These are phyloP conservation scores for Tetramorium bicarinatum DNA, from an alignment of 2,888 invertebrate species.

Conservation along the genomic window DNA sequence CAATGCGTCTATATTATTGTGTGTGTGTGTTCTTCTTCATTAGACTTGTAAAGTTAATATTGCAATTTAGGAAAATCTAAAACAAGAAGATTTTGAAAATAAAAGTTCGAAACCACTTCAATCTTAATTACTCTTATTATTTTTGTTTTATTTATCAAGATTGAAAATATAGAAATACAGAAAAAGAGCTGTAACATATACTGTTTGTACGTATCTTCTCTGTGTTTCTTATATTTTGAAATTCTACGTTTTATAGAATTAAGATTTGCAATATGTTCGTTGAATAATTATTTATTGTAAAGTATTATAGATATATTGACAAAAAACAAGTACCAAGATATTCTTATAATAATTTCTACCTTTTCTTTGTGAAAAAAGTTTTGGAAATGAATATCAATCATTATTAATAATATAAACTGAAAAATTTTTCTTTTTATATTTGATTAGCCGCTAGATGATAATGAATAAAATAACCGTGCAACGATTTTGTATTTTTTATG, in stretches of 20 bases:
- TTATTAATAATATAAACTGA: no score
- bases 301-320: no score
- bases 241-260: no score
- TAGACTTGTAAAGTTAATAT: not conserved
- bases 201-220: not conserved
- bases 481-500: not conserved
- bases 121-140: not conserved
- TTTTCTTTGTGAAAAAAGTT: no score
- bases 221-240: not conserved
- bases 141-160: not conserved
- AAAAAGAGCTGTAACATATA: not conserved
- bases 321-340: no score
- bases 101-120: not conserved
- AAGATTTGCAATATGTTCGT: no score
- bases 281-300: no score
- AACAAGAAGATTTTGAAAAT: not conserved
- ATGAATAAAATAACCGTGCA: no score
- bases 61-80: not conserved
- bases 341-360: no score
- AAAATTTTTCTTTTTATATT: no score
- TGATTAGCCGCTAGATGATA: no score
- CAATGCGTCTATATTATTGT: not conserved
- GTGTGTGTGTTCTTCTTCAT: not conserved
- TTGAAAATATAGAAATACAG: not conserved
- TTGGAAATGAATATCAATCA: no score